Base-by-base conservation (phyloP, 2,797 vertebrate genomes). In the Sebastes minor region DNA sequence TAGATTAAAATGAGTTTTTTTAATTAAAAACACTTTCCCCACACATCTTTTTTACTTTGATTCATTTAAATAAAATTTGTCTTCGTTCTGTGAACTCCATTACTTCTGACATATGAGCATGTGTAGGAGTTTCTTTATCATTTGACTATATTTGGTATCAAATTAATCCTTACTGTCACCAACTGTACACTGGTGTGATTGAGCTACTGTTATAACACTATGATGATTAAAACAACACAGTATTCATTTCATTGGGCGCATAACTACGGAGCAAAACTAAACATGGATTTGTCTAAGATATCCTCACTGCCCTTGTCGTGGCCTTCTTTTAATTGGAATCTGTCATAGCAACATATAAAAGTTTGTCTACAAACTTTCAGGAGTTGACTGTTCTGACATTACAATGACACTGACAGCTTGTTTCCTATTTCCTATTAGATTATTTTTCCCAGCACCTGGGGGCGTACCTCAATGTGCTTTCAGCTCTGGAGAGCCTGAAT, bases 371-470 rank as follows among this genome's bases (percentile, higher is more conserved):
- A 35, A 68, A 20, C 23, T 73, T 25, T 71, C 8, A 69, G 8
- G 6, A 1, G 4, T 32, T 49, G 20, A 77, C 64, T 76, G 59
- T 60, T 67, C 4, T 53, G 7, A 64, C n/a, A 23, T 62, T 65
- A 38, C 2, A 23, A n/a, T 80, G 2, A 73, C 27, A 62, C 64
- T 87, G 46, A 82, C 53, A 22, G 3, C 27, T 80, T 84, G 14
- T 80, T 79, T 70, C 28, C 12, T 89, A 0, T 83, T 57, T 80
- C 25, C 67, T 64, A 1, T 28, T 89, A 99, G 98, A 98, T 80
- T 99, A 99, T 94, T 99, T 99, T 91, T 97, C 97, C 2, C 94
- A 97, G 0, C 98, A 98, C 90, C 95, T 99, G 0, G 98, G 98
- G 1, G 97, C 97, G 89, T 99, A 98, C 85, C 93, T 95, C 76